Percentiles rank a stretch among this genome's conserved stretches.
Evolutionary conservation across 2,888 invertebrate genomes (phyloP).

Genomic region (Rutpela maculata): DNA sequence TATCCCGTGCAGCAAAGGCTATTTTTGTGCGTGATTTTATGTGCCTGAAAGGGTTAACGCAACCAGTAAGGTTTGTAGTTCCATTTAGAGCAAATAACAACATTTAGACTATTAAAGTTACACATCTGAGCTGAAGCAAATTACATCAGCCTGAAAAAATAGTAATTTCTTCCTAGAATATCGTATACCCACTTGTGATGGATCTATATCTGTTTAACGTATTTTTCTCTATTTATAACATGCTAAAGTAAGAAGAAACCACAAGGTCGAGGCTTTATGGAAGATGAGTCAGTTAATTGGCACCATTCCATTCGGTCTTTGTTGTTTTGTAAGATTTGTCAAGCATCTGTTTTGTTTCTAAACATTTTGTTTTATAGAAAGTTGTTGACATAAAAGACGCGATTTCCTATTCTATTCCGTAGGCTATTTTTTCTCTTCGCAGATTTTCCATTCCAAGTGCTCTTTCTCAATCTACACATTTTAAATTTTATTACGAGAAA

Average conservation of each 20-base stretch:
- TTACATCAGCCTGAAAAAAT: no score
- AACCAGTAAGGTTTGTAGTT: no score
- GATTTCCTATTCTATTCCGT: neutral
- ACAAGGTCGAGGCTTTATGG: constrained; percentile 12
- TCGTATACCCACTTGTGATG: neutral
- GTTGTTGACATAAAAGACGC: neutral
- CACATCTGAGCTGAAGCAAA: no score
- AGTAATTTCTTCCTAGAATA: neutral
- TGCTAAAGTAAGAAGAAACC: neutral
- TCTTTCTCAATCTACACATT: no score
- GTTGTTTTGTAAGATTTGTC: neutral
- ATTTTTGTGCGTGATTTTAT: no score
- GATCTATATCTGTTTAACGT: neutral
- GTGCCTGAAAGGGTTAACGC: no score
- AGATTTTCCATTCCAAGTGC: no score
- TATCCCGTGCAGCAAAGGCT: no score
- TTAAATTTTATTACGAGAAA: no score
- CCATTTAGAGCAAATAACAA: no score
- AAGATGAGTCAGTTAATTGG: constrained; percentile 27
- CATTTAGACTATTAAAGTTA: no score
- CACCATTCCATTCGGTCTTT: constrained; percentile 4
- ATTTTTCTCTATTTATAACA: neutral
- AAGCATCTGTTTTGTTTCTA: neutral
- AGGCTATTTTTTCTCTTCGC: no score
- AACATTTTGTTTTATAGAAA: constrained; percentile 6